A percentile compares a stretch with the other conserved stretches of the same genome.
Conservation (phyloP, 30 jellyfish, hydroid and myxozoan species). For the Turritopsis rubra region DNA sequence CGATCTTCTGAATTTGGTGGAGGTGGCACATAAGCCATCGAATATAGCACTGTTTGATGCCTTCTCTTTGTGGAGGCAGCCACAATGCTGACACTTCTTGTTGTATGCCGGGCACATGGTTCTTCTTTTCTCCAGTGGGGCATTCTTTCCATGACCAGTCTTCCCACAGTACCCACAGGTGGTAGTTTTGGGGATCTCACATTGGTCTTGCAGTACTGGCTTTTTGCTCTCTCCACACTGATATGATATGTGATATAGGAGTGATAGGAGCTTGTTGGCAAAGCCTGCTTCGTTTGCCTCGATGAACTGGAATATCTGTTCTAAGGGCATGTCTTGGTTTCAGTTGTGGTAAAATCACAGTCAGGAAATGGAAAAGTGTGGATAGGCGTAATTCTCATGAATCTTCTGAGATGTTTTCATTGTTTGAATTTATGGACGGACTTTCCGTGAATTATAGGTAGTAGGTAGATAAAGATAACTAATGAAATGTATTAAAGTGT, state of each 20-base stretch:
- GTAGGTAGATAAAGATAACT: no score
- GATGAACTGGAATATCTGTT: background rate
- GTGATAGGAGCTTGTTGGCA: background rate
- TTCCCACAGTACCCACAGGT: conserved; percentile 10
- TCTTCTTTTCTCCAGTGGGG: background rate
- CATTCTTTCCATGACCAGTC: background rate
- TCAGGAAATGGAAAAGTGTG: no score
- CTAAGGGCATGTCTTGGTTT: conserved; percentile 8
- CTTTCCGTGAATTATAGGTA: no score
- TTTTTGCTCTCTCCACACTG: background rate
- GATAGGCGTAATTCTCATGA: no score
- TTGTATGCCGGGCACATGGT: background rate
- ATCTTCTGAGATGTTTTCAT: no score
- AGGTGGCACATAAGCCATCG: conserved; percentile 1
- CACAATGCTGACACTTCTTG: conserved; percentile 1
- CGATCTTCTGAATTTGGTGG: background rate
- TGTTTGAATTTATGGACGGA: no score
- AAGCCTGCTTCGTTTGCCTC: conserved; percentile 7
- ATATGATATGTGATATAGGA: no score
- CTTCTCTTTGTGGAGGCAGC: background rate
- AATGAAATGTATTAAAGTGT: no score
- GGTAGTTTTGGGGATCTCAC: background rate
- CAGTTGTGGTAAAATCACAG: no score
- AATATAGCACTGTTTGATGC: conserved; percentile 4
- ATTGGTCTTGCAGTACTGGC: background rate